These are phyloP conservation scores for Gulo gulo DNA, from an alignment of 2,113 vertebrate species.

Conservation along the genomic window DNA sequence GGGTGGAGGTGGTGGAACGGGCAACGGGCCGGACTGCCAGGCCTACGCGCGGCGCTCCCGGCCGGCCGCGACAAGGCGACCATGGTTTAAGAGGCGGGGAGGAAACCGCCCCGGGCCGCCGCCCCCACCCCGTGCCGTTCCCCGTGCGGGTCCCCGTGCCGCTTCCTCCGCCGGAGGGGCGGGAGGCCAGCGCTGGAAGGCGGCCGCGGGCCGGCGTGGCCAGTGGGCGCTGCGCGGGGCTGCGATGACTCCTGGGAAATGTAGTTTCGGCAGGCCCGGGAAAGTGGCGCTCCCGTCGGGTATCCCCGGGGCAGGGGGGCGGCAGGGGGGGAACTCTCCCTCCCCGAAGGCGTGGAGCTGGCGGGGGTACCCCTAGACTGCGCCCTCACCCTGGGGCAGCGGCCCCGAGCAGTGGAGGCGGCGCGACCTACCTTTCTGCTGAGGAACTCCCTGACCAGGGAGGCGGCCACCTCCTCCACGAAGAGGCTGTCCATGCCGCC, in stretches of 20 bases:
- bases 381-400: not conserved
- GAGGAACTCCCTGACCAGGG: slow-evolving; percentile 94
- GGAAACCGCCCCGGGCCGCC: not conserved
- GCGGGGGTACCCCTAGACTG: not conserved
- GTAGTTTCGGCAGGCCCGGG: slow-evolving; percentile 58
- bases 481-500: slow-evolving; percentile 83
- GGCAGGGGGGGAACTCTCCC: not conserved
- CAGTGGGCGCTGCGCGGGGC: not conserved
- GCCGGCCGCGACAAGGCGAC: not conserved
- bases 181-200: not conserved
- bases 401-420: not conserved
- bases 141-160: not conserved
- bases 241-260: slow-evolving; percentile 73
- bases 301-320: not conserved
- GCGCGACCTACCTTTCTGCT: slow-evolving; percentile 88
- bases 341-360: not conserved
- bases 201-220: not conserved
- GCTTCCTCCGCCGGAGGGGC: accelerated
- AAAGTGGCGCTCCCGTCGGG: not conserved
- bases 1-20: not conserved
- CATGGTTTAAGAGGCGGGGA: not conserved
- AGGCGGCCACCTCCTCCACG: slow-evolving; percentile 91
- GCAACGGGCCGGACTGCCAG: not conserved
- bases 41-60: not conserved
- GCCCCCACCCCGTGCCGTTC: no score